phyloP scores from a whole-genome alignment of 2,113 vertebrate genomes.

The Enhydra lutris region DNA sequence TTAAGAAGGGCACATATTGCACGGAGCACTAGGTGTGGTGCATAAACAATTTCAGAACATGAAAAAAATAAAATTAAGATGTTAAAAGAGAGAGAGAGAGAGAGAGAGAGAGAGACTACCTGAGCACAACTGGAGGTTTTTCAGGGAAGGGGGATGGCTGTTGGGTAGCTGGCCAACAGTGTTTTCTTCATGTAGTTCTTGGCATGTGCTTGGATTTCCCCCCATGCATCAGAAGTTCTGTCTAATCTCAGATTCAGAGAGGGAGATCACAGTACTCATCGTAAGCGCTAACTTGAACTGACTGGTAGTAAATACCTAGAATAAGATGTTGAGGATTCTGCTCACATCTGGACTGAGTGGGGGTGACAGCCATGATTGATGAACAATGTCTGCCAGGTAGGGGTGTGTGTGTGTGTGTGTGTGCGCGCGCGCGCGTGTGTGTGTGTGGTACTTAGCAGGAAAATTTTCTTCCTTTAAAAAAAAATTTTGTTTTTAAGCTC shows the following conservation, averaged over 20 bases:
- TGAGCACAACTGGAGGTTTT: not conserved
- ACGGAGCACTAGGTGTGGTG: too few species aligned
- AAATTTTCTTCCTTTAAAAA: not conserved
- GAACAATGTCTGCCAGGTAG: not conserved
- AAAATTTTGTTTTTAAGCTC: not conserved
- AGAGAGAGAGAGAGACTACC: not conserved
- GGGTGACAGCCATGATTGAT: constrained; percentile 23
- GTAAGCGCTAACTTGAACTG: not conserved
- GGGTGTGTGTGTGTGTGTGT: not conserved
- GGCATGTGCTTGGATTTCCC: not conserved
- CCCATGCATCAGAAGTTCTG: not conserved
- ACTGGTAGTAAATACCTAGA: not conserved
- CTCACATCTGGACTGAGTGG: constrained; percentile 14
- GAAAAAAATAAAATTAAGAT: too few species aligned
- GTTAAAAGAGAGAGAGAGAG: too few species aligned
- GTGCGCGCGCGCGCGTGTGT: not conserved
- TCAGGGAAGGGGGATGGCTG: not conserved
- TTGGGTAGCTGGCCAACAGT: not conserved
- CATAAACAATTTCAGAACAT: too few species aligned
- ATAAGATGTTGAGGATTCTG: constrained; percentile 3
- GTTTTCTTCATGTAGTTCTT: not conserved
- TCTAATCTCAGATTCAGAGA: constrained; percentile 25
- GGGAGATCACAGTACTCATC: not conserved
- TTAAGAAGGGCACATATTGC: too few species aligned
- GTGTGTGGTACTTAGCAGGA: not conserved